Evolutionary conservation across 2,113 vertebrate genomes (phyloP), one percentile per base, ranked within the genome.

Genomic region (Ammodytes dubius): DNA sequence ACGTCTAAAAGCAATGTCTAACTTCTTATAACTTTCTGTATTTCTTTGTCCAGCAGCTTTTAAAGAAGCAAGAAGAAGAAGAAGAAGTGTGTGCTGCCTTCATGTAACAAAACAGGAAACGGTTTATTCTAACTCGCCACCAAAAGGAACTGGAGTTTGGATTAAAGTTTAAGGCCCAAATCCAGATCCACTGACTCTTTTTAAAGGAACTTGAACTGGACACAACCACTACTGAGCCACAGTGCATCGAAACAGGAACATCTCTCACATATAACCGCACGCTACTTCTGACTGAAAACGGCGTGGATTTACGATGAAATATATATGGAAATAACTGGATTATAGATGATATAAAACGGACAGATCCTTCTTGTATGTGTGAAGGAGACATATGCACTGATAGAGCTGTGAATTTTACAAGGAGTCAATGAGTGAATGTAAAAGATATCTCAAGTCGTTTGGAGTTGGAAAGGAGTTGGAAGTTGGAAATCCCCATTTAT

Each of bases 401-500:
- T 69, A 52, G 10, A 63, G 19, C 72, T 72, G 74, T 68, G 75
- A 65, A 50, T 54, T 10, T 14, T 17, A 46, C 7, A 37, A 17
- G 40, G 7, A 14, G 13, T 53, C 39, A 74, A 4, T 2, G n/a
- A 57, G 3, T 47, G 35, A 37, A 56, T 74, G 17, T 39, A 42
- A 35, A 61, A 60, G 0, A 61, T 63, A 27, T 27, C 27, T 27
- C 27, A 27, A 27, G 27, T 27, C 27, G 27, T 27, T 27, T 27
- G 27, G 27, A 27, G 27, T 27, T 27, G 27, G 27, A 27, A 27
- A 27, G 27, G 58, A 79, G 67, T 72, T 0, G 54, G 11, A 0
- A 65, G 42, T 15, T 82, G 81, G 87, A 77, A 84, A 66, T 69
- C 68, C 86, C 89, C 89, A 0, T 7, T 53, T 52, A n/a, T 27